Percentiles rank a stretch among this genome's conserved stretches.
Conservation (phyloP, 2,888 invertebrate genomes). For the Andrena hattorfiana region DNA sequence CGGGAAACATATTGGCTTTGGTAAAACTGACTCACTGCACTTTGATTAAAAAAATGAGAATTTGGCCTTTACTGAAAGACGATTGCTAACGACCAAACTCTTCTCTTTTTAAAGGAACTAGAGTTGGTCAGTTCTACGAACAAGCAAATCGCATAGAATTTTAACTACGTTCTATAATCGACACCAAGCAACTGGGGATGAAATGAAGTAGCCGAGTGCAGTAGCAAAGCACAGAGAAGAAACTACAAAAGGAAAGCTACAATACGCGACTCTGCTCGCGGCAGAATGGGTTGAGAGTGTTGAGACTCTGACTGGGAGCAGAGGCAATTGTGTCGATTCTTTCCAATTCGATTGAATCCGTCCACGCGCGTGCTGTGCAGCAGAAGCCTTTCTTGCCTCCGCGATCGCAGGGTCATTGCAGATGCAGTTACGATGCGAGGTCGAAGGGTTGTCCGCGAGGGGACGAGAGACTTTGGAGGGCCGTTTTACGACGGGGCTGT, state of each 20-base stretch:
- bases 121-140: too few species aligned
- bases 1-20: too few species aligned
- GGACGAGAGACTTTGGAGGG: slow-evolving; percentile 31
- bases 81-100: too few species aligned
- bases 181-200: too few species aligned
- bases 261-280: neutral
- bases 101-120: too few species aligned
- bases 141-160: too few species aligned
- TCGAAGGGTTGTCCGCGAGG: neutral
- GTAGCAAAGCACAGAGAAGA: neutral
- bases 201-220: neutral
- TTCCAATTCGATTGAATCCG: slow-evolving; percentile 30
- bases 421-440: neutral
- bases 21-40: too few species aligned
- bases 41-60: too few species aligned
- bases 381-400: slow-evolving; percentile 11
- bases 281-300: slow-evolving; percentile 18
- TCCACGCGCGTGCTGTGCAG: neutral
- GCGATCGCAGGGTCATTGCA: neutral
- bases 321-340: slow-evolving; percentile 23
- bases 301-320: slow-evolving; percentile 11
- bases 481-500: slow-evolving; percentile 43
- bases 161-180: too few species aligned
- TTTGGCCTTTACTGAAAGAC: too few species aligned
- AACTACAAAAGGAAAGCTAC: too few species aligned